phyloP scores from a whole-genome alignment of 2,797 vertebrate genomes.

The Cryptoblepharus egeriae region DNA sequence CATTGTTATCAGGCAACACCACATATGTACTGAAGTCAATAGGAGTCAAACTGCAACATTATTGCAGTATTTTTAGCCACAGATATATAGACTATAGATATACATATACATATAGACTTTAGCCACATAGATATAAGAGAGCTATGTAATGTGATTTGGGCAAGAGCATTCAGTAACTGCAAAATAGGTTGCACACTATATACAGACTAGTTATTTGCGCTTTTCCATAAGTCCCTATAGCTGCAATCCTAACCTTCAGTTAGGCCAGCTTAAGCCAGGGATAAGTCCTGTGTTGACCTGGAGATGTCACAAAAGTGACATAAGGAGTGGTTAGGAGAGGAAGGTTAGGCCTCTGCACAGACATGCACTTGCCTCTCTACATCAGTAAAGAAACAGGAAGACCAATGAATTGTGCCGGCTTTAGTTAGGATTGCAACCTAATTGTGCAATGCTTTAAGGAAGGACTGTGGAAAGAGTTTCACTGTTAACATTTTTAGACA shows the following conservation, averaged over 20 bases:
- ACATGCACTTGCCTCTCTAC: no score
- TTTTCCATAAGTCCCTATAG: background rate
- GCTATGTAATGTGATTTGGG: background rate
- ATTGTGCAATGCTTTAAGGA: background rate
- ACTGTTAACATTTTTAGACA: fast-evolving
- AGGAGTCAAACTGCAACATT: background rate
- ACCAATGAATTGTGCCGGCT: no score
- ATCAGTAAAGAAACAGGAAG: no score
- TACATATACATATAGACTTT: no score
- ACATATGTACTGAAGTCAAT: background rate
- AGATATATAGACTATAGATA: no score
- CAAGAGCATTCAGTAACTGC: constrained; percentile 12
- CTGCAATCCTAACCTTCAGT: no score
- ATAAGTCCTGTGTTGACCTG: no score
- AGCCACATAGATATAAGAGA: background rate
- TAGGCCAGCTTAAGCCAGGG: no score
- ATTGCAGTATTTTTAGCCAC: background rate
- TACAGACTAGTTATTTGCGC: background rate
- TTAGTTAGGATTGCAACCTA: no score
- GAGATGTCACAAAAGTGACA: no score
- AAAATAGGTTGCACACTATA: background rate
- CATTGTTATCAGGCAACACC: background rate
- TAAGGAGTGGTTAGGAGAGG: no score
- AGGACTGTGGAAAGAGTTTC: background rate
- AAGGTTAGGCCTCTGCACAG: no score